phyloP scores from a whole-genome alignment of 2,888 invertebrate genomes.

The Amphimallon solstitiale region DNA sequence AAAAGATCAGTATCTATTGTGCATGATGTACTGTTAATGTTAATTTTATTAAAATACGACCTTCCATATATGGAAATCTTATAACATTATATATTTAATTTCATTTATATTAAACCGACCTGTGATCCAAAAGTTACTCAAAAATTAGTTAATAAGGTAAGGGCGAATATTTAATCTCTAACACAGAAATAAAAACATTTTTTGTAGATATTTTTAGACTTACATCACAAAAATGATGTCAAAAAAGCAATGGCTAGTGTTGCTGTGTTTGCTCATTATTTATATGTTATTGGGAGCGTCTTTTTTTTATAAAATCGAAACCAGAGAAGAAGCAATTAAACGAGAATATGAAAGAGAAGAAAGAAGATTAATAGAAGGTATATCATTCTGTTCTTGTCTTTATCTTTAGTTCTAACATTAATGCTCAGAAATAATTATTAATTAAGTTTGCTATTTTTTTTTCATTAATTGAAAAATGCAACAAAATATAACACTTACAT shows the following conservation, averaged over 20 bases:
- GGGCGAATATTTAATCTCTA: neutral
- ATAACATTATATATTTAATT: constrained; percentile 17
- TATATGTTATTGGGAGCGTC: constrained; percentile 74
- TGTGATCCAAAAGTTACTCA: constrained; percentile 25
- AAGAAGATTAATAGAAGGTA: constrained; percentile 77
- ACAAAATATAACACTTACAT: too few relatives aligned
- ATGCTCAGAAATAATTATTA: too few relatives aligned
- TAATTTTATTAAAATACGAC: constrained; percentile 53
- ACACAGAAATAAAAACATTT: neutral
- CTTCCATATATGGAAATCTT: constrained; percentile 43
- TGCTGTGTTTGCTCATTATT: constrained; percentile 41
- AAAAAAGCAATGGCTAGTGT: constrained; percentile 79
- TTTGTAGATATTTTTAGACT: constrained; percentile 41
- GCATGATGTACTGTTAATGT: constrained; percentile 50
- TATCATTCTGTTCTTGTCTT: neutral
- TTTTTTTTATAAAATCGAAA: constrained; percentile 86
- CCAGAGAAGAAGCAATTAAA: constrained; percentile 73
- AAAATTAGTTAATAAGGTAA: constrained; percentile 14
- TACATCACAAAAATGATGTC: constrained; percentile 73
- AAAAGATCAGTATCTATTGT: constrained; percentile 47
- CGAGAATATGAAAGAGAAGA: constrained; percentile 70
- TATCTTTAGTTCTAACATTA: neutral
- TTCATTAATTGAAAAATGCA: too few relatives aligned
- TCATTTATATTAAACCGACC: neutral
- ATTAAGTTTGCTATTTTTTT: too few relatives aligned